Evolutionary conservation across 2,888 invertebrate species (phyloP), one percentile per base, ranked within the genome.

Genomic region (Cryptus armator): DNA sequence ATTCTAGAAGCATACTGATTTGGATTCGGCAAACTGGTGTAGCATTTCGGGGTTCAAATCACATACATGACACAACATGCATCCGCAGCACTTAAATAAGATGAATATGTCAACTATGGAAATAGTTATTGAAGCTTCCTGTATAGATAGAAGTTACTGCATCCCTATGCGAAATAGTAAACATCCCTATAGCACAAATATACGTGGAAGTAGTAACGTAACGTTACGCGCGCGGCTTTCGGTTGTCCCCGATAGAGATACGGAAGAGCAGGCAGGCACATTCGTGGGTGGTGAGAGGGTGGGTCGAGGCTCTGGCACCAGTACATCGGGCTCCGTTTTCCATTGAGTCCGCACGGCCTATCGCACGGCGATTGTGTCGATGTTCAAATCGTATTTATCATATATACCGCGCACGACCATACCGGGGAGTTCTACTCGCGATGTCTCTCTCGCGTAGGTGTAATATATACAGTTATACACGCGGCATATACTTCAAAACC

Each of bases 341-440:
- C 51, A 77, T 16, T 24, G 67, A 75, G 78, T 72, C 81, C 59
- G 79, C 64, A 32, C 75, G 83, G 85, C 80, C 81, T 87, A 87
- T 81, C 86, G 86, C 87, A 84, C 81, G 77, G 80, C 87, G 86
- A 84, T 87, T 88, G 87, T 86, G 87, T 86, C 88, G 90, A 90
- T 88, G 85, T 84, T 86, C 84, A 72, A 87, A 89, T 89, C 89
- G 88, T 88, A 89, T 90, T 89, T 88, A 91, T 90, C 88, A 89
- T 90, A 90, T 80, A 87, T 83, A 86, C 71, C 85, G 82, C 80
- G 79, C 89, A 19, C 71, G 44, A 43, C 44, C 76, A 76, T 78
- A 68, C 46, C 78, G 43, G 77, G 78, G 67, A 29, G 72, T 51
- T 71, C 16, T 46, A 67, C 16, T 37, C 71, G 43, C 76, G 76